Evolutionary conservation across 1,140 invertebrate genomes (phyloP).

Genomic region (Hyles vespertilio): DNA sequence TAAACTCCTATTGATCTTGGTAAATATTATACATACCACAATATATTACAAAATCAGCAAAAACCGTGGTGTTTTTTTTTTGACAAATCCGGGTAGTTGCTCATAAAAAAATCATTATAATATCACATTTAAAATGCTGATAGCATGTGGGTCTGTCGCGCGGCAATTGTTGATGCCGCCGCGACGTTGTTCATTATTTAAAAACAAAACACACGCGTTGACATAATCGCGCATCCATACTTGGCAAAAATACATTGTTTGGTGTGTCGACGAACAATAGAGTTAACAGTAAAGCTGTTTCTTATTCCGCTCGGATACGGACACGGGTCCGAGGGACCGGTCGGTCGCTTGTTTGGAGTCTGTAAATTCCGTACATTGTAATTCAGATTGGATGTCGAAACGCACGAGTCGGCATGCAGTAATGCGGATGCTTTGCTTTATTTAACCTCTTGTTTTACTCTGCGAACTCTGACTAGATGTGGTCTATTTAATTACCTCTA

Average conservation of each 20-base stretch:
- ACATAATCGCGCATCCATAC: slow-evolving; percentile 70
- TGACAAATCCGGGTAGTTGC: not conserved
- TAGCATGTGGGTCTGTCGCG: slow-evolving; percentile 30
- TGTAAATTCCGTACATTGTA: slow-evolving; percentile 71
- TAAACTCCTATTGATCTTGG: too few relatives aligned
- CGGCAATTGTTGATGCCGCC: slow-evolving; percentile 48
- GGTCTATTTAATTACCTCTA: too few relatives aligned
- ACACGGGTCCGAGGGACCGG: slow-evolving; percentile 28
- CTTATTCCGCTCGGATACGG: slow-evolving; percentile 73
- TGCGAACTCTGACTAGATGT: not conserved
- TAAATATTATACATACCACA: too few relatives aligned
- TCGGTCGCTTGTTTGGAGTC: slow-evolving; percentile 47
- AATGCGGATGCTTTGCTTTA: slow-evolving; percentile 56
- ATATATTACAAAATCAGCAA: not conserved
- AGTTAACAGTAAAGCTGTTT: slow-evolving; percentile 70
- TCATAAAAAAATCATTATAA: slow-evolving; percentile 22
- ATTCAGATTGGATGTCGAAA: slow-evolving; percentile 71
- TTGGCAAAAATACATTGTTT: slow-evolving; percentile 71
- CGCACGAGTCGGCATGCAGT: slow-evolving; percentile 66
- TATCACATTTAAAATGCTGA: slow-evolving; percentile 45
- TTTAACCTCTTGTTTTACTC: slow-evolving; percentile 2
- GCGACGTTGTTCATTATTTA: slow-evolving; percentile 59
- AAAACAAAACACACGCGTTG: slow-evolving; percentile 69
- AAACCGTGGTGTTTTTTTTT: not conserved
- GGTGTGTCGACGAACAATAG: slow-evolving; percentile 65